phyloP scores from a whole-genome alignment of 2,113 vertebrate species.

The Tetrax tetrax region DNA sequence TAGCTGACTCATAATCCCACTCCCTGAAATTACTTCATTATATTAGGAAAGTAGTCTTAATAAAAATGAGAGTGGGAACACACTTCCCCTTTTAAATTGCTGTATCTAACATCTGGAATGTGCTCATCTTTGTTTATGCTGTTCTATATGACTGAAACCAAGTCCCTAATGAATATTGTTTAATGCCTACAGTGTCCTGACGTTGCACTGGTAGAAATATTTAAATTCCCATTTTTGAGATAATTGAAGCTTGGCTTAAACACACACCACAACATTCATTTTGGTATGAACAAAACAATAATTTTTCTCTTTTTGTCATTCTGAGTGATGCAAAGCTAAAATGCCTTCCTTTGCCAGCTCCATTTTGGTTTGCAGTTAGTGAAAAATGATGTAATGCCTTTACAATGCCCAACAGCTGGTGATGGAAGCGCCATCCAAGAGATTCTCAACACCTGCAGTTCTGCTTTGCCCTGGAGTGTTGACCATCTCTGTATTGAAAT shows the following conservation, averaged over 20 bases:
- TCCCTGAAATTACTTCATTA: background rate
- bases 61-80: background rate
- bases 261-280: background rate
- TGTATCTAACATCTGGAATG: background rate
- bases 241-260: slow-evolving; percentile 32
- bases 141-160: background rate
- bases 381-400: slow-evolving; percentile 35
- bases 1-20: slow-evolving; percentile 14
- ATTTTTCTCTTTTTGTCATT: slow-evolving; percentile 28
- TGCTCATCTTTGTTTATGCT: background rate
- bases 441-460: slow-evolving; percentile 17
- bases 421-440: background rate
- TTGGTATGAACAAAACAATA: slow-evolving; percentile 19
- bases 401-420: slow-evolving; percentile 33
- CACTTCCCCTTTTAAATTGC: background rate
- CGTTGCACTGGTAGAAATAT: slow-evolving; percentile 16
- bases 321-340: background rate
- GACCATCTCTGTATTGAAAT: background rate
- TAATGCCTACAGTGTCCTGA: background rate
- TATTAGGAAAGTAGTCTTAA: slow-evolving; percentile 2
- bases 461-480: background rate
- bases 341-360: background rate
- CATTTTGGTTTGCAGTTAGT: background rate
- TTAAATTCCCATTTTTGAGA: slow-evolving; percentile 28
- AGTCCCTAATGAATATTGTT: background rate